These are phyloP conservation scores for Dioctria linearis DNA, from an alignment of 2,888 invertebrate species.

Conservation along the genomic window DNA sequence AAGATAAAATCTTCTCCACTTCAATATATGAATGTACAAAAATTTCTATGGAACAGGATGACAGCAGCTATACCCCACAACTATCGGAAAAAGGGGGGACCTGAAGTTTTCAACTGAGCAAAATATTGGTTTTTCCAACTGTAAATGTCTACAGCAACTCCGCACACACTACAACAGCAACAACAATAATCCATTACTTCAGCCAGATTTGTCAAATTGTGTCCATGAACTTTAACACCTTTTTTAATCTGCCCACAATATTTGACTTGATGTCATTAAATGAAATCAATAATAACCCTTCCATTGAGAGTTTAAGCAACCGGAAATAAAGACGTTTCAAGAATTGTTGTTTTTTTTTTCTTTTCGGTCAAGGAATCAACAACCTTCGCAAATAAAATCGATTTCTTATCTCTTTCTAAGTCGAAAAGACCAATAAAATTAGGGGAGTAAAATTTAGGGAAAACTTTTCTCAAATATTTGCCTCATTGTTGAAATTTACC, in stretches of 20 bases:
- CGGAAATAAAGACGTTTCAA: constrained; percentile 14
- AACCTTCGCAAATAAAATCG: constrained; percentile 2
- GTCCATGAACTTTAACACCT: too few species aligned
- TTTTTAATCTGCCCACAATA: not conserved
- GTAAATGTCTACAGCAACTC: too few species aligned
- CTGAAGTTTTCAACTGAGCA: too few species aligned
- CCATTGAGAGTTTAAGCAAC: not conserved
- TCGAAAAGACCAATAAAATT: constrained; percentile 38
- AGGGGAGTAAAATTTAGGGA: constrained; percentile 4
- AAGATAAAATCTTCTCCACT: too few species aligned
- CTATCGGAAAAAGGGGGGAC: too few species aligned
- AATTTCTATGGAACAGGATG: too few species aligned
- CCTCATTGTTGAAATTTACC: constrained; percentile 40
- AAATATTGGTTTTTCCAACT: too few species aligned
- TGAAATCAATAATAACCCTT: not conserved
- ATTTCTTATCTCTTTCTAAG: not conserved
- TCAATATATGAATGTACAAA: too few species aligned
- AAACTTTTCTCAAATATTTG: constrained; percentile 49
- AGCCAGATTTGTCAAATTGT: too few species aligned
- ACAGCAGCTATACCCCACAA: too few species aligned
- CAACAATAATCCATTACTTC: too few species aligned
- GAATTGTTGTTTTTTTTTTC: not conserved
- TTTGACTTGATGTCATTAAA: constrained; percentile 13
- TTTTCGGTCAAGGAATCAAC: constrained; percentile 38
- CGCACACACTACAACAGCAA: too few species aligned